Conservation (phyloP, 1,140 invertebrate genomes). For the Psilanteris sp. region DNA sequence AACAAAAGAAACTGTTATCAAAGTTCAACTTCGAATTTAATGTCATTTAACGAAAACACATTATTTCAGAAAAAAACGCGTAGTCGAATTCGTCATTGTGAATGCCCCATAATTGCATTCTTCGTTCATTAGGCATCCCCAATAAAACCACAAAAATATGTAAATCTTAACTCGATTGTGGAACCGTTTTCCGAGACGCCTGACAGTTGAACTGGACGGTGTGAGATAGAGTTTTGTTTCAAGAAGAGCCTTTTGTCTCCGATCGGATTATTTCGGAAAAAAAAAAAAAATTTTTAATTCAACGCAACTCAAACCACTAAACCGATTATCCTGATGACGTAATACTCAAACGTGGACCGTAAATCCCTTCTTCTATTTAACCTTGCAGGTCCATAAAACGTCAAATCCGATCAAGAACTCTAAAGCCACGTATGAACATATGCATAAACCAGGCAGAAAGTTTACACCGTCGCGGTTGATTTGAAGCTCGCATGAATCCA, state of each 20-base stretch:
- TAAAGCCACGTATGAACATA: constrained; percentile 23
- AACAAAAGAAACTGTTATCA: constrained; percentile 6
- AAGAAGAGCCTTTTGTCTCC: constrained; percentile 6
- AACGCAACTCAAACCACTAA: constrained; percentile 20
- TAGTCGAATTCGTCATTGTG: too few relatives aligned
- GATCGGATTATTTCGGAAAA: constrained; percentile 24
- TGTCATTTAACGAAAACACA: constrained; percentile 5
- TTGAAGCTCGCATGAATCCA: constrained; percentile 4
- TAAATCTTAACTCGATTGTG: constrained; percentile 6
- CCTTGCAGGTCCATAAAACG: constrained; percentile 40
- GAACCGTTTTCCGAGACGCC: constrained; percentile 19
- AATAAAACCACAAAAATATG: constrained; percentile 14
- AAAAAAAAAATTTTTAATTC: constrained; percentile 10
- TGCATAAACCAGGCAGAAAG: constrained; percentile 11
- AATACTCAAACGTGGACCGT: constrained; percentile 9
- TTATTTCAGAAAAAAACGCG: too few relatives aligned
- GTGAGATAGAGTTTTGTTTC: constrained; percentile 3
- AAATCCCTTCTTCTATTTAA: constrained; percentile 23
- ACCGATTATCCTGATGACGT: constrained; percentile 32
- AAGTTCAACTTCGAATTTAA: constrained; percentile 1
- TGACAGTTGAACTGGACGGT: constrained; percentile 32
- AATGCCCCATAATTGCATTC: constrained; percentile 14
- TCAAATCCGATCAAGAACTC: constrained; percentile 48
- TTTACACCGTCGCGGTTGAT: constrained; percentile 10
- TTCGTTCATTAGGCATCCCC: background rate